Evolutionary conservation across 2,113 vertebrate genomes (phyloP), one percentile per base, ranked within the genome.

Genomic region (Eurypyga helias): DNA sequence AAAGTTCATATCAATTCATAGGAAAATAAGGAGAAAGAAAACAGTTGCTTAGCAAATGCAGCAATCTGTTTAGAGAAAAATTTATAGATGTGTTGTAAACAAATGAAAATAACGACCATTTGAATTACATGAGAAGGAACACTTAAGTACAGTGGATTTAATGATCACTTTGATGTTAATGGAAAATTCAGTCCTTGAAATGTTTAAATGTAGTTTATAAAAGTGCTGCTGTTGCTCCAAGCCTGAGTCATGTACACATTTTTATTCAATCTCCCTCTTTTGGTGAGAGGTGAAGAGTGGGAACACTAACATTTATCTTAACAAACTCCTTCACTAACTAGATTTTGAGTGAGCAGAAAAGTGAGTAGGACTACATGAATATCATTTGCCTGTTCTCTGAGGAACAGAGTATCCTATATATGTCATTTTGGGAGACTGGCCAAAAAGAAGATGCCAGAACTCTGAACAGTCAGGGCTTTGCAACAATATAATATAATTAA

Each of bases 371-470:
- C 65, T 87, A 38, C 17, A 24, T 71, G 51, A 86, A 36, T 65
- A 77, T 81, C 83, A 86, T 90, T 83, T 78, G 45, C 15, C 67
- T 89, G 33, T 57, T 89, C 60, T 94, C 58, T 87, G 57, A 71
- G 29, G 38, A 78, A 49, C 5, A 52, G 60, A n/a, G 83, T 76
- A 90, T 83, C 70, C 70, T 94, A 80, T 96, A 57, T 72, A 92
- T 93, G 71, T 91, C 58, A 55, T 87, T 90, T 93, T 84, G 38
- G 86, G 83, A 87, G 28, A 78, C 11, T 0, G 9, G 92, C 92
- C 92, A 94, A 83, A 96, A 87, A 85, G 88, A 93, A 91, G 90
- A 87, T 91, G 82, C 83, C 87, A 90, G 72, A 93, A 95, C 76
- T 79, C 76, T 17, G 55, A 94, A 80, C 23, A 93, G 46, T 25